Percentiles rank a stretch among this genome's conserved stretches.
These are phyloP conservation scores for Grammomys dolichurus DNA, from an alignment of 2,113 vertebrate species.

Conservation along the genomic window DNA sequence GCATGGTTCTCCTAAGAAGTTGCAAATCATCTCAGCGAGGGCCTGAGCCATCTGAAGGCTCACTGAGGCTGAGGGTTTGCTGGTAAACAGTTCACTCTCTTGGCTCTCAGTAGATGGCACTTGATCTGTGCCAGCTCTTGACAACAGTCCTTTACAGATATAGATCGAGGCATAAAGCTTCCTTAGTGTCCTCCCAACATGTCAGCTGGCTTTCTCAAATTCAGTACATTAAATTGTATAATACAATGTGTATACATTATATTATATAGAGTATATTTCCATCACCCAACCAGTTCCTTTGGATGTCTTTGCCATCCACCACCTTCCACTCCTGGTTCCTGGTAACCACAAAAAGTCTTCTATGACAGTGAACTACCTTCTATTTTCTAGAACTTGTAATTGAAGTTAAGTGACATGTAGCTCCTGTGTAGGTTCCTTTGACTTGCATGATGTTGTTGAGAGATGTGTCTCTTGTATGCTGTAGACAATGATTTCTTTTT, in stretches of 20 bases:
- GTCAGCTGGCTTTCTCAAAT: neutral
- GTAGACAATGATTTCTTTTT: neutral
- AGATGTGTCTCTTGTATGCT: neutral
- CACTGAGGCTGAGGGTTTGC: neutral
- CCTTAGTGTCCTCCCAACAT: neutral
- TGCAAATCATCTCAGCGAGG: neutral
- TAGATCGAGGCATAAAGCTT: neutral
- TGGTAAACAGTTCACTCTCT: neutral
- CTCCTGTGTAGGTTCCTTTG: conserved; percentile 12
- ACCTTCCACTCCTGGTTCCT: neutral
- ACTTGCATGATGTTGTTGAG: neutral
- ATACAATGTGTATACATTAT: neutral
- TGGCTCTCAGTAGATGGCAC: neutral
- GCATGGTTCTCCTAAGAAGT: neutral
- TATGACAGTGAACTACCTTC: neutral
- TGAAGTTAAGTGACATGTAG: neutral
- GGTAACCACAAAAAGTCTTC: neutral
- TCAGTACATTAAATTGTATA: neutral
- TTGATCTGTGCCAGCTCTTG: neutral
- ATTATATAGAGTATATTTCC: neutral
- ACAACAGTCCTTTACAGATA: neutral
- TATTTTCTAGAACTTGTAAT: conserved; percentile 29
- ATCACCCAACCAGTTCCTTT: neutral
- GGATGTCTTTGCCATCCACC: neutral
- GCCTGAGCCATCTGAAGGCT: conserved; percentile 19